phyloP scores from a whole-genome alignment of 2,797 vertebrate species.

The Sebastes cheni region DNA sequence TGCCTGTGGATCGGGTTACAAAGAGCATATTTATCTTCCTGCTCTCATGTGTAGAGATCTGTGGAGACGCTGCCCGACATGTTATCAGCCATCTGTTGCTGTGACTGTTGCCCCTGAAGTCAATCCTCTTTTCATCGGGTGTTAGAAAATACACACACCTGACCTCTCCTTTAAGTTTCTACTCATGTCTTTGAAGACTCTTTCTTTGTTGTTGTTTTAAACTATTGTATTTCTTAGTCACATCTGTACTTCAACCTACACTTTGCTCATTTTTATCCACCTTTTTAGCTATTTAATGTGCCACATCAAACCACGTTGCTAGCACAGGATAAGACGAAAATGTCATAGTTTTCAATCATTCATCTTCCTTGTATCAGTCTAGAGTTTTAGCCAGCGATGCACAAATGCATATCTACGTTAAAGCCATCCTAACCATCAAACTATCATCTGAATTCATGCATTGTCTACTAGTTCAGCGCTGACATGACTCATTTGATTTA shows the following conservation, averaged over 20 bases:
- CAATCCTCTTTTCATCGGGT: conserved; percentile 45
- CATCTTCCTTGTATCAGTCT: neutral
- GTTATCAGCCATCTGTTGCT: conserved; percentile 47
- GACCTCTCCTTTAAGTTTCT: neutral
- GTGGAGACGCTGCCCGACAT: neutral
- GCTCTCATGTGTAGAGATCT: conserved; percentile 10
- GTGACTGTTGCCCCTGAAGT: neutral
- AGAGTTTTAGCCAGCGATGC: neutral
- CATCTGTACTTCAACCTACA: neutral
- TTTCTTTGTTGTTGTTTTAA: neutral
- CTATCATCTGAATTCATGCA: neutral
- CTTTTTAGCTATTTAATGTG: neutral
- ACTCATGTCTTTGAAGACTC: neutral
- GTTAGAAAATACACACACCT: conserved; percentile 11
- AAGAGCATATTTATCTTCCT: neutral
- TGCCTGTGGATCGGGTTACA: neutral
- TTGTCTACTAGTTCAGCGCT: neutral
- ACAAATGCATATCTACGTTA: neutral
- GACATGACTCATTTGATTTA: neutral
- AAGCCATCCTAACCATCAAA: neutral
- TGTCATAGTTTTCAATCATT: neutral
- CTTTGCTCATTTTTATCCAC: neutral
- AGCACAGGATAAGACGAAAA: neutral
- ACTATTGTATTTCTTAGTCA: neutral
- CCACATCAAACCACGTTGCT: neutral